phyloP scores from a whole-genome alignment of 2,113 vertebrate genomes.

The Leptocoma aspasia region DNA sequence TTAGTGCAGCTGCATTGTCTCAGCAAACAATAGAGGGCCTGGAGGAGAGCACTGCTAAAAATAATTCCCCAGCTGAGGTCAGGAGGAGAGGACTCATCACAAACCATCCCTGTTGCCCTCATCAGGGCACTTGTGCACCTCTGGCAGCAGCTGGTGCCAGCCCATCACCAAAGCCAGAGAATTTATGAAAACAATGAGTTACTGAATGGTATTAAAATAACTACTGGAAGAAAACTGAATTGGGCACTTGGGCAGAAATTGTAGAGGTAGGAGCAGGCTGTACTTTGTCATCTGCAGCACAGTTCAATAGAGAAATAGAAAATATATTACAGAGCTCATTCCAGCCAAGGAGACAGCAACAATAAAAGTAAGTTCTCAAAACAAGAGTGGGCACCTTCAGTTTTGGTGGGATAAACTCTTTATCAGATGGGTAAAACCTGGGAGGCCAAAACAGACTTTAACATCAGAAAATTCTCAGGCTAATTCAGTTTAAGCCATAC shows the following conservation, averaged over 20 bases:
- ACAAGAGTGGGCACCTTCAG: not conserved
- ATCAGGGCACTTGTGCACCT: not conserved
- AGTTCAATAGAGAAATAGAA: not conserved
- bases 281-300: not conserved
- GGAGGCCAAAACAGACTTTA: not conserved
- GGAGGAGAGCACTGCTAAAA: not conserved
- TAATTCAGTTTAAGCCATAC: not conserved
- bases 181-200: not conserved
- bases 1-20: not conserved
- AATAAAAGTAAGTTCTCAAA: not conserved
- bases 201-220: not conserved
- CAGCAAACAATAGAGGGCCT: not conserved
- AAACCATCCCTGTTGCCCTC: not conserved
- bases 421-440: not conserved
- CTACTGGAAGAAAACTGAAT: not conserved
- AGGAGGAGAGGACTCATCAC: not conserved
- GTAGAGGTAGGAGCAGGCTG: not conserved
- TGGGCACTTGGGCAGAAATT: not conserved
- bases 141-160: not conserved
- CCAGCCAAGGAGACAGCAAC: not conserved
- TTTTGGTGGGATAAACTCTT: not conserved
- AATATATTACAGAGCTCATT: not conserved
- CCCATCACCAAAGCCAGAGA: not conserved
- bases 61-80: not conserved
- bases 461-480: not conserved